These are phyloP conservation scores for Yponomeuta evonymella DNA, from an alignment of 2,888 invertebrate genomes.

Conservation along the genomic window DNA sequence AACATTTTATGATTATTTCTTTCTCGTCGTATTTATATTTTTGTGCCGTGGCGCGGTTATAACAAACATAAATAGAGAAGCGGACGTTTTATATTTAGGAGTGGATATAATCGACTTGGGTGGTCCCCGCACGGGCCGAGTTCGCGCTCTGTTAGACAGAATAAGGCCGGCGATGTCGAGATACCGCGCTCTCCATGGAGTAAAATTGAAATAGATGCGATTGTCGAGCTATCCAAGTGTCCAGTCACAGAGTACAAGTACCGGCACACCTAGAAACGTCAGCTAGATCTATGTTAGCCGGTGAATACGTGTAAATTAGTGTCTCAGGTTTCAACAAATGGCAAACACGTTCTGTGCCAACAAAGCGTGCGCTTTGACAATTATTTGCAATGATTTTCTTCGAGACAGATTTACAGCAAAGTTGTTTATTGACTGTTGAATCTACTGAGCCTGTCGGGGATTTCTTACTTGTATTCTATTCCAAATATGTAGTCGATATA, in stretches of 20 bases:
- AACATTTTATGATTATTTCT: conserved; percentile 46
- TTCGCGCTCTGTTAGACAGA: conserved; percentile 42
- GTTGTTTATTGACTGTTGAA: not conserved
- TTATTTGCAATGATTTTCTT: not conserved
- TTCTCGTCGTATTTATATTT: conserved; percentile 31
- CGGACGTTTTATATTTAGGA: conserved; percentile 59
- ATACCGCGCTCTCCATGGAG: conserved; percentile 53
- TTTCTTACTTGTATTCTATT: not conserved
- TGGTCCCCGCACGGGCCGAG: conserved; percentile 55
- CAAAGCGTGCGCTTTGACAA: not conserved
- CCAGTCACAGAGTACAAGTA: conserved; percentile 1
- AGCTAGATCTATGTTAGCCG: conserved; percentile 36
- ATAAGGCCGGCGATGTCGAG: conserved; percentile 66
- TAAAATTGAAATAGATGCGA: conserved; percentile 69
- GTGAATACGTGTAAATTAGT: conserved; percentile 1
- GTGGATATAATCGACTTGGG: conserved; percentile 57
- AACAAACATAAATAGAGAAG: conserved; percentile 58
- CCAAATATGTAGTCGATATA: not conserved
- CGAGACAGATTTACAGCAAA: not conserved
- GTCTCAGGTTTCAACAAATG: conserved; percentile 2
- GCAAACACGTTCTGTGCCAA: not conserved
- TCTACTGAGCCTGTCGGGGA: not conserved
- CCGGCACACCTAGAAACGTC: conserved; percentile 43
- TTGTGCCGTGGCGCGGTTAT: conserved; percentile 34
- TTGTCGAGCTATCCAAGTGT: conserved; percentile 52